phyloP scores from a whole-genome alignment of 2,888 invertebrate genomes.

The Ceratothoa steindachneri region DNA sequence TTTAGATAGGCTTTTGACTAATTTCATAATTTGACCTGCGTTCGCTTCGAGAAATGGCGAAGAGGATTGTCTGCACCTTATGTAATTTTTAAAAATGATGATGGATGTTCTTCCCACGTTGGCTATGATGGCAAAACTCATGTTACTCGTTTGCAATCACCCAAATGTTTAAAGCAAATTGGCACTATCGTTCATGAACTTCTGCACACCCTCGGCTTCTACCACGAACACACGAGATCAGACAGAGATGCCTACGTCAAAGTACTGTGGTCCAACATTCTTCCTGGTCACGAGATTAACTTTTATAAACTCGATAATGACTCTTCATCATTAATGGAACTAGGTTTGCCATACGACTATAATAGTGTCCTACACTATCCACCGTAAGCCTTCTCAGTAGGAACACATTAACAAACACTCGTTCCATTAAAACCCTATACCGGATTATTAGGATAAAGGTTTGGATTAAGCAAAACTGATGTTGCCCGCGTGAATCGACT shows the following conservation, averaged over 20 bases:
- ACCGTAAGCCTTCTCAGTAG: slow-evolving; percentile 14
- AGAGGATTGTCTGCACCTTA: background rate
- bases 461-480: slow-evolving; percentile 13
- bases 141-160: slow-evolving; percentile 15
- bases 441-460: slow-evolving; percentile 15
- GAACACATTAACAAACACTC: slow-evolving; percentile 10
- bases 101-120: slow-evolving; percentile 21
- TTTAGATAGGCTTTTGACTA: slow-evolving; percentile 13
- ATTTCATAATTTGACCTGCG: slow-evolving; percentile 20
- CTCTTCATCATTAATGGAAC: slow-evolving; percentile 3
- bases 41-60: background rate
- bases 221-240: slow-evolving; percentile 21
- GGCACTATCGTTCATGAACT: slow-evolving; percentile 25
- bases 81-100: slow-evolving; percentile 16
- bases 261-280: slow-evolving; percentile 19
- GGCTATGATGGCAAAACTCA: slow-evolving; percentile 20
- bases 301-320: slow-evolving; percentile 17
- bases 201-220: slow-evolving; percentile 21
- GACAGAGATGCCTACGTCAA: slow-evolving; percentile 18
- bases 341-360: slow-evolving; percentile 19
- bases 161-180: slow-evolving; percentile 15
- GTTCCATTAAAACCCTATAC: slow-evolving; percentile 12
- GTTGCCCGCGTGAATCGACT: slow-evolving; percentile 23
- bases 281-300: slow-evolving; percentile 17
- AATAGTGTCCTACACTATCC: slow-evolving; percentile 20